Evolutionary conservation across 2,113 vertebrate genomes (phyloP), one percentile per base, ranked within the genome.

Genomic region (Ammodytes dubius): DNA sequence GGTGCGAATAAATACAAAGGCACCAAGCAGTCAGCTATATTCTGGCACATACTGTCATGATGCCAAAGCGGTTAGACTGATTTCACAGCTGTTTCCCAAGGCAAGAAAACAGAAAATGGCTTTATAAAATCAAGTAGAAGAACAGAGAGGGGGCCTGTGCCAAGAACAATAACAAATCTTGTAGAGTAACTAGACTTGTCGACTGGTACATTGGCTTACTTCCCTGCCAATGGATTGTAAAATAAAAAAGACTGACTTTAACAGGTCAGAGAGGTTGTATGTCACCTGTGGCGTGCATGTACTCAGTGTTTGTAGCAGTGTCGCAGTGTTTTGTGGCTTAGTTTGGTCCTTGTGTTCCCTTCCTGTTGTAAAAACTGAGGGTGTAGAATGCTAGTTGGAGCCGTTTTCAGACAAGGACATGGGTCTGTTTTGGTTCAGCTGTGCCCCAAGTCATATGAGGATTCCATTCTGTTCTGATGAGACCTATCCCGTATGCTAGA

Each of bases 21-120:
- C 83, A 35, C 43, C 10, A 59, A 54, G 70, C 81, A 73, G 68
- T 70, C 70, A 19, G 77, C 56, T 73, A 4, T 49, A 58, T 42
- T 64, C 52, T 53, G 52, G 45, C 47, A 60, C 77, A 53, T 61
- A 11, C 6, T 70, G 47, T 77, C 73, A 37, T 42, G 75, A 74
- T 39, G 73, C 66, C 57, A 49, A 54, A 75, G 73, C 67, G 5
- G 46, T 74, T 45, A 39, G 46, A 76, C 60, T 65, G 86, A 87
- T 88, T 87, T 88, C 77, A 76, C 79, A 89, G 65, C 43, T 71
- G 86, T 77, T 80, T 87, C 76, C 56, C 68, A 15, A 60, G 67
- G 64, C 59, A 43, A 58, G 69, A 27, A 69, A 77, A 61, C 70
- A 80, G 57, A 54, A 69, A 87, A 81, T 13, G 42, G 45, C 74